phyloP scores from a whole-genome alignment of 2,888 invertebrate genomes.

The Meteorus colon region DNA sequence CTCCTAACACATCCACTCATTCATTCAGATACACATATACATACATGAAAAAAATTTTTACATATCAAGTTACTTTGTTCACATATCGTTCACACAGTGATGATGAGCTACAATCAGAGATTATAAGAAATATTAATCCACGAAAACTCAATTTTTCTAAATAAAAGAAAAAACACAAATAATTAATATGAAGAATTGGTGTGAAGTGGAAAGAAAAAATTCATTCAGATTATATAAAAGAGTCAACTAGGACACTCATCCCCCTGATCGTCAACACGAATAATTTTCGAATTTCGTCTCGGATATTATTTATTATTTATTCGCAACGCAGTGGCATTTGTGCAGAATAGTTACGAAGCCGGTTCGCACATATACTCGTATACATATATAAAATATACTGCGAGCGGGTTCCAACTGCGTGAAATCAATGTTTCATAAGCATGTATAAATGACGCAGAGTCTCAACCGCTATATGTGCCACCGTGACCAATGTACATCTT shows the following conservation, averaged over 20 bases:
- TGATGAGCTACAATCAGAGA: too few relatives aligned
- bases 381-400: slow-evolving; percentile 3
- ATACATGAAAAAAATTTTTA: slow-evolving; percentile 1
- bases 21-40: slow-evolving; percentile 4
- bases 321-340: slow-evolving; percentile 3
- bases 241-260: neutral
- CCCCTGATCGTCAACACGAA: neutral
- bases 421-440: slow-evolving; percentile 74
- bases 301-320: slow-evolving; percentile 1
- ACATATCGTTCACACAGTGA: too few relatives aligned
- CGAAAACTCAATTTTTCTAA: neutral
- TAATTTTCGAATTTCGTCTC: neutral
- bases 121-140: neutral
- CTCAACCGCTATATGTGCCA: slow-evolving; percentile 60
- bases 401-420: slow-evolving; percentile 62
- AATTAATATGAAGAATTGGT: neutral
- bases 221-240: neutral
- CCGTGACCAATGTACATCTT: slow-evolving; percentile 73
- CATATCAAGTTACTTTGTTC: too few relatives aligned
- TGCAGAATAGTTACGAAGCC: neutral
- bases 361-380: slow-evolving; percentile 11
- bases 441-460: slow-evolving; percentile 65
- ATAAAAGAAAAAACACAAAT: neutral
- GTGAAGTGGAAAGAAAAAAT: neutral
- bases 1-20: slow-evolving; percentile 22